phyloP scores from a whole-genome alignment of 1,140 invertebrate species.

The Cotesia vestalis region DNA sequence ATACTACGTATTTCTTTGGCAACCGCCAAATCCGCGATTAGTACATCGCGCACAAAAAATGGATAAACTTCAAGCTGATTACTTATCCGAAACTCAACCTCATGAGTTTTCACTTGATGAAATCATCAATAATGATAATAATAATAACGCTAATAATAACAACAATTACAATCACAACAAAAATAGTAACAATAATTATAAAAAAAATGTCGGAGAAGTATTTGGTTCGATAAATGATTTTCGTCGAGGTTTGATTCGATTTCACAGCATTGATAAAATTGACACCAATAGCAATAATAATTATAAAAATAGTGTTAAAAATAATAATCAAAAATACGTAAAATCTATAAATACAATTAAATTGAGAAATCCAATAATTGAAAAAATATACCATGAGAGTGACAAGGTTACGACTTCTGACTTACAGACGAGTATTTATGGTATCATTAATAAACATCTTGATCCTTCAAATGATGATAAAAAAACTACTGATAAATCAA shows the following conservation, averaged over 20 bases:
- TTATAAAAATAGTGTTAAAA: neutral
- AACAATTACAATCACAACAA: neutral
- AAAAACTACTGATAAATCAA: conserved; percentile 4
- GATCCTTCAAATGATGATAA: neutral
- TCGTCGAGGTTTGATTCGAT: neutral
- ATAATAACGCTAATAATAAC: neutral
- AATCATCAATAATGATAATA: neutral
- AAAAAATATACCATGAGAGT: conserved; percentile 11
- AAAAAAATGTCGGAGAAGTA: conserved; percentile 1
- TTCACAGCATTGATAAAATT: neutral
- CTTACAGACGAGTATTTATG: conserved; percentile 8
- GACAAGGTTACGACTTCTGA: conserved; percentile 16
- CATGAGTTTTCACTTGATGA: neutral
- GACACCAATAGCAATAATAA: neutral
- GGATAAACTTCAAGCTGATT: conserved; percentile 3
- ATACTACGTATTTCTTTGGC: conserved; percentile 88
- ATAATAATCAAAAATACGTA: neutral
- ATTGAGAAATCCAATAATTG: conserved; percentile 14
- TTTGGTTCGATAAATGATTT: neutral
- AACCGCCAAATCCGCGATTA: conserved; percentile 68
- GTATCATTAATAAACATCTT: neutral
- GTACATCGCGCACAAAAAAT: neutral
- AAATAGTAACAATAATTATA: neutral
- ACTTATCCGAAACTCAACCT: neutral
- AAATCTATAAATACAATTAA: neutral